These are phyloP conservation scores for Sphenodon punctatus DNA, from an alignment of 2,797 vertebrate genomes.

Conservation along the genomic window DNA sequence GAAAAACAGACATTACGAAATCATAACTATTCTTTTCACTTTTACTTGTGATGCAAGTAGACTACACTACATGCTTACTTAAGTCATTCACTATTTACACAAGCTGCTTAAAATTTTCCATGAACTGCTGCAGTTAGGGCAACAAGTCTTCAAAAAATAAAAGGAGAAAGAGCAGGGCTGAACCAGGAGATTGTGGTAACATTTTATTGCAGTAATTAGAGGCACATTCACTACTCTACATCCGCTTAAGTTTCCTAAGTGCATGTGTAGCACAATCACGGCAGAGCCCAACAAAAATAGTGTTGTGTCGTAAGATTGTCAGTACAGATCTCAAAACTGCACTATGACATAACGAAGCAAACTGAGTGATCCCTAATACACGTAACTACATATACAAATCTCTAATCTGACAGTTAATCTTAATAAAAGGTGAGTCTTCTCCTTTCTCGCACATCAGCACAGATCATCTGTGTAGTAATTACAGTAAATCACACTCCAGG, in stretches of 20 bases:
- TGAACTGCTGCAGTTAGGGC: neutral
- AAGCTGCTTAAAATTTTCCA: neutral
- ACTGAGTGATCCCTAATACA: neutral
- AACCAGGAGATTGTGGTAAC: neutral
- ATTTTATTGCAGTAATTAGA: constrained; percentile 14
- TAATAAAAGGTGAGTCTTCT: constrained; percentile 23
- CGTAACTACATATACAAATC: neutral
- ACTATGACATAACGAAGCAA: constrained; percentile 35
- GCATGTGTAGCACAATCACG: neutral
- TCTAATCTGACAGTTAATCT: neutral
- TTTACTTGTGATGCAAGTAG: neutral
- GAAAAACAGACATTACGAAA: neutral
- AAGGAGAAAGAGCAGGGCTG: neutral
- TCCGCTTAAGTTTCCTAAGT: neutral
- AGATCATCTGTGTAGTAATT: constrained; percentile 16
- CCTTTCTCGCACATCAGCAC: neutral
- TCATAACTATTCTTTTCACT: neutral
- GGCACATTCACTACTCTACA: neutral
- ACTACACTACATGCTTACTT: neutral
- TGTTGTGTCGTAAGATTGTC: constrained; percentile 31
- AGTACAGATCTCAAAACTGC: constrained; percentile 25
- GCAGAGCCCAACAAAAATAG: neutral
- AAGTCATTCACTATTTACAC: neutral
- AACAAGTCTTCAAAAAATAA: neutral
- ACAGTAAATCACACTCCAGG: constrained; percentile 40